A percentile compares a stretch with the other conserved stretches of the same genome.
Conservation (phyloP, 2,888 invertebrate genomes). For the Rotaria magnacalcarata region DNA sequence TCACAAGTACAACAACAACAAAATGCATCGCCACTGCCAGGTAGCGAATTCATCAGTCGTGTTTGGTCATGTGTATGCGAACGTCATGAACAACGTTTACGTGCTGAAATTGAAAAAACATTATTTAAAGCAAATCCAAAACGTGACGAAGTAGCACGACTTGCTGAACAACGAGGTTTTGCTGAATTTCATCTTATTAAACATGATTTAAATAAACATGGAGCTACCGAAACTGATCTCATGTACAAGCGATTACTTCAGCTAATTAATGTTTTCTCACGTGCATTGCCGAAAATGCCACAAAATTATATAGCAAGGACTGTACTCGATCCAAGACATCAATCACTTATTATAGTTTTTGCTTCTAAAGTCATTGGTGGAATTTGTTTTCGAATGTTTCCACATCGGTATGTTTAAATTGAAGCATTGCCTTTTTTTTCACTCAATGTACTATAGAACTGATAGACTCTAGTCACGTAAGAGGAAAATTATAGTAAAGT, state of each 20-base stretch:
- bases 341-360: slow-evolving; percentile 19
- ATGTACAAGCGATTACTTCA: slow-evolving; percentile 88
- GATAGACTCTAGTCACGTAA: too few species aligned
- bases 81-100: slow-evolving; percentile 25
- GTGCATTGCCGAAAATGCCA: slow-evolving; percentile 92
- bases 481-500: too few species aligned
- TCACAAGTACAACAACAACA: background rate
- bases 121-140: slow-evolving; percentile 61
- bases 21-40: background rate
- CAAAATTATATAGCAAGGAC: slow-evolving; percentile 90
- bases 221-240: slow-evolving; percentile 70
- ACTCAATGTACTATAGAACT: too few species aligned
- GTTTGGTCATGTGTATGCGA: background rate
- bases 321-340: slow-evolving; percentile 71
- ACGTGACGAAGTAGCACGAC: slow-evolving; percentile 81
- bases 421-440: too few species aligned
- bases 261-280: slow-evolving; percentile 86
- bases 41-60: background rate
- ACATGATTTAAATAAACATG: slow-evolving; percentile 70
- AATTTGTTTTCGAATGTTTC: slow-evolving; percentile 21
- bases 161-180: slow-evolving; percentile 78
- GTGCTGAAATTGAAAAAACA: slow-evolving; percentile 33
- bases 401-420: slow-evolving; percentile 61
- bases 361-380: slow-evolving; percentile 28
- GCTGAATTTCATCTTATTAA: slow-evolving; percentile 90